Percentiles rank a stretch among this genome's conserved stretches.
Evolutionary conservation across 2,113 vertebrate genomes (phyloP).

Genomic region (Phyllopteryx taeniolatus): DNA sequence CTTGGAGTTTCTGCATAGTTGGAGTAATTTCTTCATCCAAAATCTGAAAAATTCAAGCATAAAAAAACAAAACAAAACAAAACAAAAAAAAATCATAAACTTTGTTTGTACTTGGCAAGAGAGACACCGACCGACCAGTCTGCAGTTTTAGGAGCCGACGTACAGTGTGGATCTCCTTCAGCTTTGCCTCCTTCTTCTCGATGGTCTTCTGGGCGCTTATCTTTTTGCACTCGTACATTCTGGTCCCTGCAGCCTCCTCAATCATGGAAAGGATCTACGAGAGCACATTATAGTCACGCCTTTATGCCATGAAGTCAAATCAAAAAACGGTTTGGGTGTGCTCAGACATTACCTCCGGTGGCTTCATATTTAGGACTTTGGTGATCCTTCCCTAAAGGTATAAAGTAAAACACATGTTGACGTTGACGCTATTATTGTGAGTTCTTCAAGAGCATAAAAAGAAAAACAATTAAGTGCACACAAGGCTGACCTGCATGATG

Average conservation of each 20-base stretch:
- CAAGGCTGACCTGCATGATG: conserved; percentile 90
- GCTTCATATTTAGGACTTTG: conserved; percentile 97
- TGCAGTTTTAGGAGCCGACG: conserved; percentile 1
- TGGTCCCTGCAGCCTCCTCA: conserved; percentile 95
- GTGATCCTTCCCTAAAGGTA: conserved; percentile 87
- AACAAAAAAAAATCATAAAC: neutral
- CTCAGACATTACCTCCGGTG: conserved; percentile 83
- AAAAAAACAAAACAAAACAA: neutral
- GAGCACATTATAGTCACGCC: neutral
- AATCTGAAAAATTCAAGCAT: conserved; percentile 70
- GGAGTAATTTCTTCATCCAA: conserved; percentile 92
- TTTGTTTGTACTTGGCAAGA: neutral
- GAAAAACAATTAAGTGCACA: neutral
- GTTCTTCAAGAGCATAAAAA: neutral
- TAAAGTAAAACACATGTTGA: neutral
- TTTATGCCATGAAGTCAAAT: neutral
- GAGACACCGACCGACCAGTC: neutral
- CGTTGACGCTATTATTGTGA: neutral
- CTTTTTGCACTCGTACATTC: conserved; percentile 97
- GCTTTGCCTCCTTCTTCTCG: conserved; percentile 90
- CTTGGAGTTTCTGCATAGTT: conserved; percentile 86
- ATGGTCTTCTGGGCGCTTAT: conserved; percentile 87
- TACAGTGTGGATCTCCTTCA: conserved; percentile 87
- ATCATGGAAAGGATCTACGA: conserved; percentile 91
- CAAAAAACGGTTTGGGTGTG: conserved; percentile 6